Percentiles rank a stretch among this genome's conserved stretches.
phyloP scores from a whole-genome alignment of 2,797 vertebrate genomes.

The Lithobates sylvaticus region DNA sequence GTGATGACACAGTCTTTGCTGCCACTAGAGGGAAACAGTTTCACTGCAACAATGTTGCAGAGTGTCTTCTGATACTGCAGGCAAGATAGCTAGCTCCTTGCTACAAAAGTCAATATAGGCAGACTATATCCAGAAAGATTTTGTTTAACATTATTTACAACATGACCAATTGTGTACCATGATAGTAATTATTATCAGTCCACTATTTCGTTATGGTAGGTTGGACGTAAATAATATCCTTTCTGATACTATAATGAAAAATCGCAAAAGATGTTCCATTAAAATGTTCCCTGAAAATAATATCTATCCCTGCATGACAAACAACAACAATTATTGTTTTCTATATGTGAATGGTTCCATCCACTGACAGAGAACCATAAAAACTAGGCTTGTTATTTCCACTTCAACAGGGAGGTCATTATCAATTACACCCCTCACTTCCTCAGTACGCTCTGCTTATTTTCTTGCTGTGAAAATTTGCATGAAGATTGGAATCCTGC shows the following conservation, averaged over 20 bases:
- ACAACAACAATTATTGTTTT: not conserved
- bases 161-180: not conserved
- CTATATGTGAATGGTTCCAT: not conserved
- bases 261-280: no score
- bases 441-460: not conserved
- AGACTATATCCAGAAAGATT: no score
- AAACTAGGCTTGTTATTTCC: not conserved
- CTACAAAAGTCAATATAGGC: no score
- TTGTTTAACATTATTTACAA: no score
- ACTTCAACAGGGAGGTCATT: not conserved
- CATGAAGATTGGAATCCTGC: not conserved
- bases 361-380: not conserved
- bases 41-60: no score
- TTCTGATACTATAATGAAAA: no score
- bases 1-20: no score
- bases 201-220: not conserved
- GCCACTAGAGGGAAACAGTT: no score
- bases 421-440: conserved; percentile 7
- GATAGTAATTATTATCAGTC: not conserved
- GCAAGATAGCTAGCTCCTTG: no score
- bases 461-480: not conserved
- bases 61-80: no score
- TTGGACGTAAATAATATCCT: no score
- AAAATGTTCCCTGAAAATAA: not conserved
- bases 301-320: not conserved